Evolutionary conservation across 2,797 vertebrate genomes (phyloP).

Genomic region (Micropoecilia bifurca): DNA sequence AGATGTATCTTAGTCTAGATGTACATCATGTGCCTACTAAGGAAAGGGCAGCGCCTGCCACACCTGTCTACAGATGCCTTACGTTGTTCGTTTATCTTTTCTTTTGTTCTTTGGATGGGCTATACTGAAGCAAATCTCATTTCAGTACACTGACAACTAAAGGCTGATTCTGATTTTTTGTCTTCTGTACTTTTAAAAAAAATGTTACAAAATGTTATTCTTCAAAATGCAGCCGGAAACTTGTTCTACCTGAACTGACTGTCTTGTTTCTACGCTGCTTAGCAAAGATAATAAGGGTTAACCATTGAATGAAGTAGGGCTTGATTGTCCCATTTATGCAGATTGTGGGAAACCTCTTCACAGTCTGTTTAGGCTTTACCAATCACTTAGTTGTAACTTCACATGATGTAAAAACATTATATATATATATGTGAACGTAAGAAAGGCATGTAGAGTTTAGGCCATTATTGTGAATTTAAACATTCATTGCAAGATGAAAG

Average conservation of each 20-base stretch:
- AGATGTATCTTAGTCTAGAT: too few species aligned
- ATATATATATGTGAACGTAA: too few species aligned
- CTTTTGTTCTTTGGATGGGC: too few species aligned
- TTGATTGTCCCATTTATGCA: background rate
- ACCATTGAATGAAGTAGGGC: background rate
- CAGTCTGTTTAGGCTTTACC: background rate
- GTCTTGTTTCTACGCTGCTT: background rate
- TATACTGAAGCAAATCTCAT: too few species aligned
- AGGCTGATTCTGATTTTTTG: background rate
- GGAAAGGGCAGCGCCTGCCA: too few species aligned
- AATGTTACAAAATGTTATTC: background rate
- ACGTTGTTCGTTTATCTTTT: too few species aligned
- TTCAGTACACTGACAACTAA: too few species aligned
- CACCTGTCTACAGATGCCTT: too few species aligned
- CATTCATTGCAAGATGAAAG: background rate
- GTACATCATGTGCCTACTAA: too few species aligned
- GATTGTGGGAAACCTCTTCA: background rate
- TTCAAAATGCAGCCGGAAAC: background rate
- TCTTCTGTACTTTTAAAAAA: background rate
- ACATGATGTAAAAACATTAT: background rate
- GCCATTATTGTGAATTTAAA: background rate
- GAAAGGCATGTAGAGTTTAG: background rate
- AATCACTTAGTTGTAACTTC: background rate
- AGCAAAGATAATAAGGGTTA: background rate
- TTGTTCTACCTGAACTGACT: background rate